These are phyloP conservation scores for Emmelina monodactyla DNA, from an alignment of 2,888 invertebrate genomes.

Conservation along the genomic window DNA sequence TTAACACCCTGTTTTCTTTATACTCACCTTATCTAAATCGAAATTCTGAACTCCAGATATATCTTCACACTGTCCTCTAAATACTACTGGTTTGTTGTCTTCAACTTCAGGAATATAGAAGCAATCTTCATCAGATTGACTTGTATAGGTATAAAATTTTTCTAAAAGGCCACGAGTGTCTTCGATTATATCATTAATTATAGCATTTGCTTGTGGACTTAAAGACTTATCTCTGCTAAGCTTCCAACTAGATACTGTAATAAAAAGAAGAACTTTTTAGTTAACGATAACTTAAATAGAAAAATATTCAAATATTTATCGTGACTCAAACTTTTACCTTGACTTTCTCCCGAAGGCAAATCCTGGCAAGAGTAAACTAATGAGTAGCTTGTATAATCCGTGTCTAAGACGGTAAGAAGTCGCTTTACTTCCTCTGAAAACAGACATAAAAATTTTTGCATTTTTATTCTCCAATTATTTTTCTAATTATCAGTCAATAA, in stretches of 20 bases:
- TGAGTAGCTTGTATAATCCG: conserved; percentile 39
- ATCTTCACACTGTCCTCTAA: conserved; percentile 39
- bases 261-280: background rate
- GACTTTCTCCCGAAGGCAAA: conserved; percentile 23
- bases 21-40: conserved; percentile 28
- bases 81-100: conserved; percentile 24
- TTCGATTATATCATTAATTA: conserved; percentile 24
- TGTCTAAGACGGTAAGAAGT: conserved; percentile 34
- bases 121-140: conserved; percentile 37
- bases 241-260: conserved; percentile 48
- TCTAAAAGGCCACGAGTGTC: conserved; percentile 35
- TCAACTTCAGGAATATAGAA: conserved; percentile 40
- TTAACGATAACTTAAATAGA: conserved; percentile 1
- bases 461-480: background rate
- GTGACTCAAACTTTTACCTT: too few relatives aligned
- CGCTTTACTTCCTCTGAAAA: background rate
- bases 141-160: conserved; percentile 31
- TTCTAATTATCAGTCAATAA: background rate
- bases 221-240: conserved; percentile 30
- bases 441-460: background rate
- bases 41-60: conserved; percentile 29
- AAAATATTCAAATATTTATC: background rate
- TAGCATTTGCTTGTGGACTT: conserved; percentile 18
- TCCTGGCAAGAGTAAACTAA: conserved; percentile 41
- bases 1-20: too few relatives aligned